A percentile compares a stretch with the other conserved stretches of the same genome.
phyloP scores from a whole-genome alignment of 2,113 vertebrate species.

The Dascyllus trimaculatus region DNA sequence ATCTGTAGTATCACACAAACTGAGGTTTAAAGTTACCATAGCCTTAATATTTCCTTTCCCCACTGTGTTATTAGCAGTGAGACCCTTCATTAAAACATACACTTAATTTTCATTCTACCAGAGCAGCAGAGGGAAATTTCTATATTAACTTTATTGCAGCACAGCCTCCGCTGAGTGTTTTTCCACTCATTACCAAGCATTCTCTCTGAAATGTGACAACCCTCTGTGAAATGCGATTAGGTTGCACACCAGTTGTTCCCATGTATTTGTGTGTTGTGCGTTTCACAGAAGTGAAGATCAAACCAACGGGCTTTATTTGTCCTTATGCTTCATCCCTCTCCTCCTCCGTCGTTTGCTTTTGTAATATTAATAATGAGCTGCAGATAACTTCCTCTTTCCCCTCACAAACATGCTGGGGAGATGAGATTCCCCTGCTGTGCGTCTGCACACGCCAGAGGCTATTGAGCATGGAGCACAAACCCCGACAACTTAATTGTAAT shows the following conservation, averaged over 20 bases:
- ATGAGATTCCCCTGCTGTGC: conserved; percentile 65
- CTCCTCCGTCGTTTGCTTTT: conserved; percentile 34
- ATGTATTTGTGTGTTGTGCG: conserved; percentile 18
- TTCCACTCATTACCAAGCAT: conserved; percentile 37
- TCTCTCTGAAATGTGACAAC: conserved; percentile 35
- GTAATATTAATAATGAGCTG: conserved; percentile 63
- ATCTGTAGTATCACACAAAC: not conserved
- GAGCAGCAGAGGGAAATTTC: conserved; percentile 29
- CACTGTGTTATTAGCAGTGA: conserved; percentile 12
- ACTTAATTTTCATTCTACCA: conserved; percentile 22
- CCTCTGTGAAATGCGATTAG: conserved; percentile 47
- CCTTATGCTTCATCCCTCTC: conserved; percentile 17
- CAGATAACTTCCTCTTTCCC: conserved; percentile 52
- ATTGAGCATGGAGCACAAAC: conserved; percentile 50
- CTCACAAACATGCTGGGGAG: conserved; percentile 55
- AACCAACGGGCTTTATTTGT: conserved; percentile 28
- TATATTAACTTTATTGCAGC: conserved; percentile 36
- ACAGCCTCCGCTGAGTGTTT: conserved; percentile 39
- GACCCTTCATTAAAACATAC: conserved; percentile 1
- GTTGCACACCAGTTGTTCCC: conserved; percentile 19
- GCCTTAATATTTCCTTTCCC: not conserved
- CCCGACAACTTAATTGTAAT: conserved; percentile 73
- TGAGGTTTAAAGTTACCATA: not conserved
- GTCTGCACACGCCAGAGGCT: conserved; percentile 57
- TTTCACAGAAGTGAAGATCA: conserved; percentile 35